Base-by-base conservation (phyloP, 2,888 invertebrate genomes). In the Rapana venosa region DNA sequence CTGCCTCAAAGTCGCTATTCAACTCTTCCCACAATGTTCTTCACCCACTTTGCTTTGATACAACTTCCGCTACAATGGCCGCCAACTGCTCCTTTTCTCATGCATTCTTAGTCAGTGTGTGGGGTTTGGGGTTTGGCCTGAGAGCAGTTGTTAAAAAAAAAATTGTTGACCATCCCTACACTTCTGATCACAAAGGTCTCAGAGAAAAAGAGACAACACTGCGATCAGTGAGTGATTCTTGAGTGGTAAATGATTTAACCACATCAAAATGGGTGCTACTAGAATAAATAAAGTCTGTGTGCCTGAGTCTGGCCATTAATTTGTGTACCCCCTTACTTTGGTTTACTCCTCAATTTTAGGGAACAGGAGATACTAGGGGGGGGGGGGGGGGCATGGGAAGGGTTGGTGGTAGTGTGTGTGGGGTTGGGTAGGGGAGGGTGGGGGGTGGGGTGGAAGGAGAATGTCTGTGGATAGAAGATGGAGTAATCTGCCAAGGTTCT, bases 1-100 rank as follows among this genome's bases (percentile, higher is more conserved):
- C 79, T 77, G 61, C 79, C 87, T 79, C 87, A 56, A 32, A 56
- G n/a, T n/a, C 61, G 36, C 35, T 8, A 20, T 35, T 17, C 70
- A 6, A 30, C 20, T 30, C 77, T 66, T 83, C 83, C 47, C 66
- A 83, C 74, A 79, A 83, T 88, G 88, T 61, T 26, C 81, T 61
- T 81, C 81, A 30, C 70, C 77, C 61, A 81, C 61, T 79, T 81
- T 66, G 81, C 83, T 83, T 79, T 81, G 79, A 79, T 61, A 88
- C 81, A 81, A 88, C 61, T 81, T 79, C 36, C 36, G 79, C 79
- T 32, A 88, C 77, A 79, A 79, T 26, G 79, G 79, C 26, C 30
- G 61, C 88, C 88, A 88, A 88, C 79, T 88, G 88, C 81, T 83
- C 81, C 88, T 81, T 77, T 88, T 88, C 88, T 88, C 88, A 36